phyloP scores from a whole-genome alignment of 2,113 vertebrate species.

The Zeus faber region DNA sequence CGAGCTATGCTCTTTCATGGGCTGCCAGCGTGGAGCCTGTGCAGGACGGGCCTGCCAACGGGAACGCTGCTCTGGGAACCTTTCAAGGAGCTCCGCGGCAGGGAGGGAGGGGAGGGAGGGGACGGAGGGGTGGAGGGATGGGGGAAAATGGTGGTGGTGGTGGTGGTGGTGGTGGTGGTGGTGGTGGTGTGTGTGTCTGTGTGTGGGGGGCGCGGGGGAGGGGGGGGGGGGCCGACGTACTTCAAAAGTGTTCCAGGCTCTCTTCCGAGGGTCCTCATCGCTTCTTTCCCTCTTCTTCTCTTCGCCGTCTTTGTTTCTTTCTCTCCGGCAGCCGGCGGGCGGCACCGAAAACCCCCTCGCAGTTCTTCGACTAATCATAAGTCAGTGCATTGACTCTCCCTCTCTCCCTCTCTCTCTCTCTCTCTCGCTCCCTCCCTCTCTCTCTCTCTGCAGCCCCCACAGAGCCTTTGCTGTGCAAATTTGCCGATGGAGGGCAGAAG shows the following conservation, averaged over 20 bases:
- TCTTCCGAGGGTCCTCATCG: constrained; percentile 69
- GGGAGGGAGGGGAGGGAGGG: constrained; percentile 28
- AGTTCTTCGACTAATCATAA: neutral
- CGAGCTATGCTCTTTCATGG: constrained; percentile 78
- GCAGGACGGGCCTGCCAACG: constrained; percentile 65
- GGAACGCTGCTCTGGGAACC: constrained; percentile 66
- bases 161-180: neutral
- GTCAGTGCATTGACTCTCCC: neutral
- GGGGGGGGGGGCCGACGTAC: constrained; percentile 28
- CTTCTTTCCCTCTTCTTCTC: no score
- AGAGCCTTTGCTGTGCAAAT: constrained; percentile 98
- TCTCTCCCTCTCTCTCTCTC: neutral
- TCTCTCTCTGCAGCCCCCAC: constrained; percentile 85
- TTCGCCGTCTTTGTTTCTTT: no score
- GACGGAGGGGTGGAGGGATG: constrained; percentile 37
- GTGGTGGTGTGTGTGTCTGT: neutral
- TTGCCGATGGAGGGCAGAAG: constrained; percentile 97
- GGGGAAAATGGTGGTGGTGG: neutral
- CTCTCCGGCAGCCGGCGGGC: constrained; percentile 75
- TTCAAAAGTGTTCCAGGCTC: constrained; percentile 71
- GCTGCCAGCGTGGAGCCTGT: constrained; percentile 71
- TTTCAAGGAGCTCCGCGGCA: constrained; percentile 66
- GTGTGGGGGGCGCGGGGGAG: neutral
- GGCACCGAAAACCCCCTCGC: neutral
- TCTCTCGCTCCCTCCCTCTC: constrained; percentile 65